phyloP scores from a whole-genome alignment of 2,888 invertebrate species.

The Apoderus coryli region DNA sequence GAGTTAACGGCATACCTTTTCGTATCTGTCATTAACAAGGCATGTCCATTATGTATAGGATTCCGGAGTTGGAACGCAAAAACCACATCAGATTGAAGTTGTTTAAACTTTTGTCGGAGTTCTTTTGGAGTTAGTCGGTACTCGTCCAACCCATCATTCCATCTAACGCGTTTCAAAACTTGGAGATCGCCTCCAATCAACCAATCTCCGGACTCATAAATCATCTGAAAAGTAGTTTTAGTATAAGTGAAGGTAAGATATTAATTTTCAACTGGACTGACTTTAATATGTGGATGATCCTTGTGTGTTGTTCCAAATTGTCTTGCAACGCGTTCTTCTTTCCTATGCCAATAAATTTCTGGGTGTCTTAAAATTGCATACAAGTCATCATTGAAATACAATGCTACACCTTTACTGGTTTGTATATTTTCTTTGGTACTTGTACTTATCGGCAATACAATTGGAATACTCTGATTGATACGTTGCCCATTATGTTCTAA shows the following conservation, averaged over 20 bases:
- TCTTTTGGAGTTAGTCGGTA: slow-evolving; percentile 88
- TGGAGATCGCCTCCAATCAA: slow-evolving; percentile 83
- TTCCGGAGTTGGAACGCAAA: slow-evolving; percentile 94
- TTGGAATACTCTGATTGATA: slow-evolving; percentile 84
- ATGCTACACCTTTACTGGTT: slow-evolving; percentile 45
- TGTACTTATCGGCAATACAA: slow-evolving; percentile 68
- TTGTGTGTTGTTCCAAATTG: slow-evolving; percentile 80
- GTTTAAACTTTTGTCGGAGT: slow-evolving; percentile 59
- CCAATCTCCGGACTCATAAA: slow-evolving; percentile 87
- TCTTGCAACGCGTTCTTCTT: slow-evolving; percentile 77
- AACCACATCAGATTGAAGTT: slow-evolving; percentile 79
- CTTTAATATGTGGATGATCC: slow-evolving; percentile 79
- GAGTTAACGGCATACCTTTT: slow-evolving; percentile 32
- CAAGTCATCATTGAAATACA: slow-evolving; percentile 46
- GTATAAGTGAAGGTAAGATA: too few species aligned
- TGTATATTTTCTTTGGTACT: slow-evolving; percentile 57
- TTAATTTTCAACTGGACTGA: too few species aligned
- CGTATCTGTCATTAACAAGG: slow-evolving; percentile 89
- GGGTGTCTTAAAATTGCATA: slow-evolving; percentile 66
- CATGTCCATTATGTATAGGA: slow-evolving; percentile 97
- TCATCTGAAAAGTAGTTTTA: slow-evolving; percentile 37
- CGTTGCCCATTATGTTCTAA: slow-evolving; percentile 54
- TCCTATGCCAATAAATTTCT: slow-evolving; percentile 85
- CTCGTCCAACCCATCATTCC: slow-evolving; percentile 87
- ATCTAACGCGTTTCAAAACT: slow-evolving; percentile 71